These are phyloP conservation scores for Poeciliopsis turrubarensis DNA, from an alignment of 2,113 vertebrate genomes.

Conservation along the genomic window DNA sequence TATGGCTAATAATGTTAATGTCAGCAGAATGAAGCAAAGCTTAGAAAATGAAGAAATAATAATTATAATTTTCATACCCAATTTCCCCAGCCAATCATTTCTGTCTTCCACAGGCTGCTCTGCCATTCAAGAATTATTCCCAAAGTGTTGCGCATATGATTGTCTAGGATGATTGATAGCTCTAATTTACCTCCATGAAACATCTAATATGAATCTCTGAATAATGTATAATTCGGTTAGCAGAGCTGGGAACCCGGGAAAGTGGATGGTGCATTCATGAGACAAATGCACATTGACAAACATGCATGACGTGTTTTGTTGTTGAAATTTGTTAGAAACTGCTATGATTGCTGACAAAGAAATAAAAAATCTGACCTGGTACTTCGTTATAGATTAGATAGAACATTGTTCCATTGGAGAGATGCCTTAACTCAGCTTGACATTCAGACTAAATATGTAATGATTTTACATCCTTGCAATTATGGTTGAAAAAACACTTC, in stretches of 20 bases:
- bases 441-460: neutral
- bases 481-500: neutral
- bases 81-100: constrained; percentile 67
- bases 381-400: neutral
- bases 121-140: constrained; percentile 65
- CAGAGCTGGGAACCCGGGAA: constrained; percentile 22
- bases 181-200: constrained; percentile 75
- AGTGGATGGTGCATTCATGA: constrained; percentile 2
- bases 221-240: constrained; percentile 73
- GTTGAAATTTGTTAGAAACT: neutral
- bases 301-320: constrained; percentile 10
- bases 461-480: neutral
- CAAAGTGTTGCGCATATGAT: constrained; percentile 64
- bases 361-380: neutral
- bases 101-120: constrained; percentile 55
- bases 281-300: constrained; percentile 9
- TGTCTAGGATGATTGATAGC: constrained; percentile 76
- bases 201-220: constrained; percentile 77
- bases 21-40: constrained; percentile 58
- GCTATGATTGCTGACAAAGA: neutral
- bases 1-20: constrained; percentile 62
- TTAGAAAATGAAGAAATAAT: constrained; percentile 67
- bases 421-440: neutral
- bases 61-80: constrained; percentile 68
- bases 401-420: neutral